Base-by-base conservation (phyloP, 2,888 invertebrate species). In the Rhagium mordax region DNA sequence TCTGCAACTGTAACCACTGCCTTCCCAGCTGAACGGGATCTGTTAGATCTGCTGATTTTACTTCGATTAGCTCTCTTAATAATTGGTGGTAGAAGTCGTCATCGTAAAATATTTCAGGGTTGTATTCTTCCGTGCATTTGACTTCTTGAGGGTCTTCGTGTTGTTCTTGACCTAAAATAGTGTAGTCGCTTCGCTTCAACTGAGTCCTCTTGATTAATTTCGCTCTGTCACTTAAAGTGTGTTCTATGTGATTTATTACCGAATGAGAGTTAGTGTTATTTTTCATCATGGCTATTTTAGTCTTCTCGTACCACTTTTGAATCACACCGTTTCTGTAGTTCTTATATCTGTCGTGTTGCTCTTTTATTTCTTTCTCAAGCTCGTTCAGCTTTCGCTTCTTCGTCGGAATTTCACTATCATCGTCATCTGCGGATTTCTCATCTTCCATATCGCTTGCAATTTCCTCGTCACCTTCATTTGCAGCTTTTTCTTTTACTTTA, bases 11-110 rank as follows among this genome's bases (percentile, higher is more conserved):
- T 75, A 97, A 92, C 94, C 96, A 98, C 83, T 98, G 97, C 78
- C 95, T 92, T 84, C 96, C 95, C 53, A 98, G 90, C 81, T 96
- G 95, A 7, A 94, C 91, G 0, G 97, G 96, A 88, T 96, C 97
- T 0, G 93, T 93, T 8, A 95, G 91, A 82, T 94, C 93, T 2
- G 94, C 92, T 0, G 96, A 94, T 88, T 98, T 98, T 78, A 94
- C 93, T 86, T 98, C 97, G 76, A 99, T 98, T 48, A 99, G 89
- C 86, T 98, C 98, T 76, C 96, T 90, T 53, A 99, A 88, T 68
- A 98, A 89, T 83, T 97, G 96, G 87, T 98, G 98, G 87, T 99
- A 99, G 87, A 99, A 99, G 86, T 99, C 99, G 82, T 95, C 95
- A 85, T 99, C 99, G 86, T 99, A 98, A 88, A 96, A 99, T 82